These are phyloP conservation scores for Anadara kagoshimensis DNA, from an alignment of 1,140 invertebrate species.

Conservation along the genomic window DNA sequence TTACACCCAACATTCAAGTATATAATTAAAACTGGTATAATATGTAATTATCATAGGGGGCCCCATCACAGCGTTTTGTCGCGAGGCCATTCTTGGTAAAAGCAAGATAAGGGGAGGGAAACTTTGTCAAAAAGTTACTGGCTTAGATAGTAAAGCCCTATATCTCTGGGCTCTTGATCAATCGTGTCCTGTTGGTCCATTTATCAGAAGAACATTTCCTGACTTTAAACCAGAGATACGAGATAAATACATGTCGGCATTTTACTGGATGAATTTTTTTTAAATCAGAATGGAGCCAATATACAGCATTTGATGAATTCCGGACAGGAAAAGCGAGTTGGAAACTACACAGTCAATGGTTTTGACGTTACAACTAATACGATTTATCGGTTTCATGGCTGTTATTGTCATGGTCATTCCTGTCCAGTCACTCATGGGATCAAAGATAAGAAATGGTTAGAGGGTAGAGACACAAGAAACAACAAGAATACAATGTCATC, in stretches of 20 bases:
- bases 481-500: conserved; percentile 13
- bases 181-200: conserved; percentile 38
- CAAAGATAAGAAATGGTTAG: background rate
- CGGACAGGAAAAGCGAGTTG: background rate
- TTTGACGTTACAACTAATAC: conserved; percentile 9
- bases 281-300: background rate
- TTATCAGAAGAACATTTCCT: conserved; percentile 7
- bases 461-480: background rate
- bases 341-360: conserved; percentile 22
- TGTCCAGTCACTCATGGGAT: no score
- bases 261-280: background rate
- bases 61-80: conserved; percentile 40
- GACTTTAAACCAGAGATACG: conserved; percentile 1
- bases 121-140: background rate
- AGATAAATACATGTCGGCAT: background rate
- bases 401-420: conserved; percentile 41
- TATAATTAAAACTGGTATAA: no score
- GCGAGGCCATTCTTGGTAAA: background rate
- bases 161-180: conserved; percentile 36
- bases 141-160: conserved; percentile 40
- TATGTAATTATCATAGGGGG: conserved; percentile 41
- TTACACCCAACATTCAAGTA: conserved; percentile 27
- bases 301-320: background rate
- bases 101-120: background rate
- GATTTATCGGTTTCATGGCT: conserved; percentile 38